Evolutionary conservation across 2,888 invertebrate genomes (phyloP).

Genomic region (Drosophila quasianomalipes): DNA sequence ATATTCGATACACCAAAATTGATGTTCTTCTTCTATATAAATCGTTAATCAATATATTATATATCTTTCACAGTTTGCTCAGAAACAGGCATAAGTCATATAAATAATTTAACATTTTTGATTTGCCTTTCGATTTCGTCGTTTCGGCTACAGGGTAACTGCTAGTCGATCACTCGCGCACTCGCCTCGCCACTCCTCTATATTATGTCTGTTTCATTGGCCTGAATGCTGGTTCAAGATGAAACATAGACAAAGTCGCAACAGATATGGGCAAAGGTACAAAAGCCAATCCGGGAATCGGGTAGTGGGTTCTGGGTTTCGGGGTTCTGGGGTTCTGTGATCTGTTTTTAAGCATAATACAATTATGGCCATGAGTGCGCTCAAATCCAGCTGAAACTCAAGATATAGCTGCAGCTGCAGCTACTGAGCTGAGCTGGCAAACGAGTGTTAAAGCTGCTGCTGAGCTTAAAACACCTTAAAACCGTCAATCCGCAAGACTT

Average conservation of each 20-base stretch:
- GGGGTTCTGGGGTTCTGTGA: no score
- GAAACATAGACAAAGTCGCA: not conserved
- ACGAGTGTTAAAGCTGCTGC: conserved; percentile 48
- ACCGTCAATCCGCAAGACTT: conserved; percentile 6
- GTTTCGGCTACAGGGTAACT: no score
- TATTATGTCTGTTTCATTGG: not conserved
- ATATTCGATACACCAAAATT: no score
- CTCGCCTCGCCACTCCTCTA: not conserved
- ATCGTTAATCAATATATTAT: no score
- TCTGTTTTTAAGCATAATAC: conserved; percentile 3
- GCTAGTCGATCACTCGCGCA: not conserved
- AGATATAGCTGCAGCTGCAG: conserved; percentile 23
- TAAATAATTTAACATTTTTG: no score
- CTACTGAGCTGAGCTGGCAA: conserved; percentile 21
- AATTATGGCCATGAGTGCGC: conserved; percentile 23
- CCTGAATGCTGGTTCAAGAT: not conserved
- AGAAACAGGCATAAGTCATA: no score
- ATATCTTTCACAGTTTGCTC: no score
- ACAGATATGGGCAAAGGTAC: not conserved
- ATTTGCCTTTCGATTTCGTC: no score
- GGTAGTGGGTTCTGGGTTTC: not conserved
- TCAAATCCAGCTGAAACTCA: conserved; percentile 36
- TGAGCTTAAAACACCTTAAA: conserved; percentile 30
- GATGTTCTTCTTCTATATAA: no score
- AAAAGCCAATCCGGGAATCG: not conserved